Base-by-base conservation (phyloP, 2,797 vertebrate species). In the Chrysocyon brachyurus region DNA sequence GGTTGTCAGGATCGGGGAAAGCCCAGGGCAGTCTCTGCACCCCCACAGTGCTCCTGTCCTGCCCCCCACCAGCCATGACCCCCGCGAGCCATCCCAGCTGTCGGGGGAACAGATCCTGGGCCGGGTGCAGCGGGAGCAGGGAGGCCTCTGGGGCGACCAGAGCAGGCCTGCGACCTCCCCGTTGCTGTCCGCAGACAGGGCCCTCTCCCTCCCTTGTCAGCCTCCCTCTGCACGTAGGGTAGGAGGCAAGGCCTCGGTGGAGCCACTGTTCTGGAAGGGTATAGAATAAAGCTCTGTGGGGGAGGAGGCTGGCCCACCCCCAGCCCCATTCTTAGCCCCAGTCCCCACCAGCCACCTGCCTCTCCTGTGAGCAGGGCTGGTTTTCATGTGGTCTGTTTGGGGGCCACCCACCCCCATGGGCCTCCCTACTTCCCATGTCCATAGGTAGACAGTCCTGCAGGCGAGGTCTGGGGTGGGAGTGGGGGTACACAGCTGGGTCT, bases 11-110 rank as follows among this genome's bases (percentile, higher is more conserved):
- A 28, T 5, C 49, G 46, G 49, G 33, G 52, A 14, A 64, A 52
- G 57, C 46, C 36, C 9, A 31, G 12, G 28, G 49, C 17, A 28
- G 12, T 40, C 54, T 21, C 24, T 28, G 8, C 6, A 8, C 36
- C 46, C 28, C 82, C 12, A 22, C 78, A 57, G 46, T 12, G 19
- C 52, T 26, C 36, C 64, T 3, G 7, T 46, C 40, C 40, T 46
- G 40, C 6, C 26, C 19, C 59, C 26, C 36, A 22, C 40, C 40
- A 46, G 40, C 40, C 40, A 46, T 46, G 7, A 46, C 40, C 54
- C 5, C 24, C 22, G 4, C 12, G 12, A 0, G 14, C 21, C 14
- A 19, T 40, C 24, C 26, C 79, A 15, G 36, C 40, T n/a, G 21
- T 9, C 40, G 22, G 33, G 19, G 0, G 7, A 21, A 52, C 52